Evolutionary conservation across 2,797 vertebrate species (phyloP).

Genomic region (Lithobates pipiens): DNA sequence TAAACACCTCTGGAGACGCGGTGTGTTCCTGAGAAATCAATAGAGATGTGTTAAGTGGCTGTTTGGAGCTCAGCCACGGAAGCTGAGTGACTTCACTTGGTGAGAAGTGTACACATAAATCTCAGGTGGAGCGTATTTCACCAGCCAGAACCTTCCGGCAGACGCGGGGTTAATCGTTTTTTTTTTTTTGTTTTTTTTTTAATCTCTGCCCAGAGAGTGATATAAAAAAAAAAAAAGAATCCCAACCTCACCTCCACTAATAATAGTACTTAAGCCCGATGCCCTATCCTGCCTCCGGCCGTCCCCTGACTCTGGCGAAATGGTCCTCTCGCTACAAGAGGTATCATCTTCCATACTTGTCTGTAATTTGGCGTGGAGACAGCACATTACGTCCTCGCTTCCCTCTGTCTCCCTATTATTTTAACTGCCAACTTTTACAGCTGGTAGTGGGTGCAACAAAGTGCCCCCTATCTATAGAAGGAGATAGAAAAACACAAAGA

Average conservation of each 20-base stretch:
- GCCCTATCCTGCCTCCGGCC: constrained; percentile 28
- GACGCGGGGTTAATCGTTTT: constrained; percentile 14
- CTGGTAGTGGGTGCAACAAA: constrained; percentile 26
- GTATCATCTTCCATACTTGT: constrained; percentile 55
- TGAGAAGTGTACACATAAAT: constrained; percentile 55
- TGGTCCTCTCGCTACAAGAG: constrained; percentile 38
- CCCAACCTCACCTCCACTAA: constrained; percentile 35
- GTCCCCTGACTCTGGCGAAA: constrained; percentile 23
- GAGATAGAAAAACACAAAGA: constrained; percentile 16
- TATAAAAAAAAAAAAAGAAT: background rate
- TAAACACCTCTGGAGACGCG: constrained; percentile 54
- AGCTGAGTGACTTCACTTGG: constrained; percentile 34
- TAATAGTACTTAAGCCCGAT: constrained; percentile 48
- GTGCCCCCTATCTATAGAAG: background rate
- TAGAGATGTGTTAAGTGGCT: constrained; percentile 61
- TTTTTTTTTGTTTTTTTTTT: background rate
- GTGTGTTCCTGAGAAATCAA: constrained; percentile 59
- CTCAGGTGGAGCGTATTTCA: constrained; percentile 10
- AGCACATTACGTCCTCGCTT: constrained; percentile 18
- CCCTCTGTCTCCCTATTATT: constrained; percentile 40
- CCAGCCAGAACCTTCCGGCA: constrained; percentile 16
- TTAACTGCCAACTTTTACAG: constrained; percentile 45
- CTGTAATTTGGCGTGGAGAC: constrained; percentile 55
- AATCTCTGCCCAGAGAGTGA: constrained; percentile 24
- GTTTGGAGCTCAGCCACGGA: constrained; percentile 60